phyloP scores from a whole-genome alignment of 2,888 invertebrate species.

The Copidosoma aretas region DNA sequence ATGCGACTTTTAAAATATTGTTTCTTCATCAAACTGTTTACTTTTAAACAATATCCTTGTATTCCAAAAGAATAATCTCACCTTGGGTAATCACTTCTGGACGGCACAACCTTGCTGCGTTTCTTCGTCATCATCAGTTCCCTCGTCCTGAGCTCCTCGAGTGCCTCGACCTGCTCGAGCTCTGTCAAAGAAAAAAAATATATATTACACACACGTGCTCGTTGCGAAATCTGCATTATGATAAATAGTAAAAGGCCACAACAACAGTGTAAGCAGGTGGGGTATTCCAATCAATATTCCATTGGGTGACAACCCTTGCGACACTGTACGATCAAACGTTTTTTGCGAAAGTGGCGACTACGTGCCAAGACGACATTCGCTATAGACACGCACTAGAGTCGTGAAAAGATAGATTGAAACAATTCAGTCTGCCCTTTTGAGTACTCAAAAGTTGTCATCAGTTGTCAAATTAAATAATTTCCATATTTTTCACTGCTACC shows the following conservation, averaged over 20 bases:
- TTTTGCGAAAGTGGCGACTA: too few species aligned
- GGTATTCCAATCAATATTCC: conserved; percentile 19
- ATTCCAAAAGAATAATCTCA: conserved; percentile 21
- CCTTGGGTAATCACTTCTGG: conserved; percentile 45
- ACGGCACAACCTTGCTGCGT: conserved; percentile 26
- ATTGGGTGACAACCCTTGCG: conserved; percentile 7
- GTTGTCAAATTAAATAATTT: too few species aligned
- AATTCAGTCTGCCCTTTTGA: too few species aligned
- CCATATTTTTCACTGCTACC: too few species aligned
- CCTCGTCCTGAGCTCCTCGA: conserved; percentile 49
- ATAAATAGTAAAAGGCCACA: too few species aligned
- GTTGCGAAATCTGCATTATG: not conserved
- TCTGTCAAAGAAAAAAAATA: conserved; percentile 41
- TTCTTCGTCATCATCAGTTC: conserved; percentile 44
- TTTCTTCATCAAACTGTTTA: not conserved
- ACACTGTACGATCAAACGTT: conserved; percentile 6
- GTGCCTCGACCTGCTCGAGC: conserved; percentile 47
- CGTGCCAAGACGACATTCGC: too few species aligned
- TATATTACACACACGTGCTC: not conserved
- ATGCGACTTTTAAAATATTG: too few species aligned
- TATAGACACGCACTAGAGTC: too few species aligned
- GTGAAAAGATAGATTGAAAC: too few species aligned
- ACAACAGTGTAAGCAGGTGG: not conserved
- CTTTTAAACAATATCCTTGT: too few species aligned
- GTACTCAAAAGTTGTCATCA: too few species aligned